Evolutionary conservation across 2,113 vertebrate genomes (phyloP), one percentile per base, ranked within the genome.

Genomic region (Petroica traversi): DNA sequence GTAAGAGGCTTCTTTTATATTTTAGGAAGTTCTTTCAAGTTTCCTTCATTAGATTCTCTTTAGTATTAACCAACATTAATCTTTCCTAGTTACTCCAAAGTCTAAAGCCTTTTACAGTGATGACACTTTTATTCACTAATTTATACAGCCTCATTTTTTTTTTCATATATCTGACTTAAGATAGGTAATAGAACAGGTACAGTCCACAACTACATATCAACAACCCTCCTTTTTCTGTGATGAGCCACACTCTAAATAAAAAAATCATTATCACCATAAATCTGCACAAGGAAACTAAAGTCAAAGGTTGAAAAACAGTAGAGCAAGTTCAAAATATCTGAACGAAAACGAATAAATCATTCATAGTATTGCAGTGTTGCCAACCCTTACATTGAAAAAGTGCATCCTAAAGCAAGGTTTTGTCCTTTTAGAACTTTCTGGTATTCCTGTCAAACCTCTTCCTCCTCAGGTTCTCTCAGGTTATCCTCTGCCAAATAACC

Each of bases 321-420:
- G 61, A 84, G 24, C 71, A 18, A 78, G 34, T 82, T 91, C 59
- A 83, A 85, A 64, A 81, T 25, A 89, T 5, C 62, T 7, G 4
- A 87, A 92, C 26, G 54, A 86, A 91, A 88, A 71, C 23, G 31
- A 95, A 71, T 38, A 80, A 86, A 84, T 69, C n/a, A 92, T 74
- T 93, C 14, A 14, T 9, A 58, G 13, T n/a, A 51, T 17, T 81
- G 45, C 36, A 69, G n/a, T 55, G n/a, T 36, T 88, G 24, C 72
- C 43, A 95, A 54, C 4, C 1, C 31, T 93, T 78, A 87, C 43
- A 89, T 12, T 52, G 41, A 82, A 72, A 81, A 79, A 88, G 33
- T 34, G 4, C 71, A 85, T 68, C 23, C 40, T 61, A 72, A 92
- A 57, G n/a, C 48, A 83, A 88, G 25, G 45, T 74, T 93, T 92